Evolutionary conservation across 2,113 vertebrate genomes (phyloP), one percentile per base, ranked within the genome.

Genomic region (Crotalus horridus): DNA sequence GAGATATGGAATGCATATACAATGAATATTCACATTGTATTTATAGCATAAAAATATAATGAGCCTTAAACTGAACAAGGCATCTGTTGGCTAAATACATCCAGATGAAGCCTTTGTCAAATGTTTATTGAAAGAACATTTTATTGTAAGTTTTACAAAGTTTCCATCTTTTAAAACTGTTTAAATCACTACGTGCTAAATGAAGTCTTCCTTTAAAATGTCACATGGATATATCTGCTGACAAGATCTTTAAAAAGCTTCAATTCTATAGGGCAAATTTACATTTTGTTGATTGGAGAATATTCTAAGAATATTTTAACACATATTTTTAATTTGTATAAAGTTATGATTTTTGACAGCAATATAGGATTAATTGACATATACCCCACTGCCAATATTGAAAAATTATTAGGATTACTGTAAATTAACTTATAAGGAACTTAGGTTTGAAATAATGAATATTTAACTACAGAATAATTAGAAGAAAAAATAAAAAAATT

Each of bases 71-170:
- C 48, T 23, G 26, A 87, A 33, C 39, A 61, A 59, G 81, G 39
- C 43, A 91, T 59, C 8, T 90, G 2, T 43, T 51, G 51, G 17
- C 17, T 26, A 46, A 29, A 17, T 15, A 51, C 46, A 90, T 8
- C 13, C 24, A 69, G 10, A 33, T 53, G 13, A 90, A 74, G 29
- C 4, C 85, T 55, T 6, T 92, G 90, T 26, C 26, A 94, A 95
- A 85, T 59, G 54, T 87, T 74, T 95, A 59, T 88, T 91, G 74
- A 87, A 94, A 94, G 59, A 1, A 4, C 55, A 92, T 94, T 10
- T 93, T 39, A 33, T 24, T 17, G 53, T 51, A 90, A 69, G 15
- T 69, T 69, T 90, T 64, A 51, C 92, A 81, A 94, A 26, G 61
- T 81, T 92, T 87, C 96, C 23, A 0, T 1, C 12, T 33, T 51